Evolutionary conservation across 2,888 invertebrate genomes (phyloP).

Genomic region (Meteorus cinctellus): DNA sequence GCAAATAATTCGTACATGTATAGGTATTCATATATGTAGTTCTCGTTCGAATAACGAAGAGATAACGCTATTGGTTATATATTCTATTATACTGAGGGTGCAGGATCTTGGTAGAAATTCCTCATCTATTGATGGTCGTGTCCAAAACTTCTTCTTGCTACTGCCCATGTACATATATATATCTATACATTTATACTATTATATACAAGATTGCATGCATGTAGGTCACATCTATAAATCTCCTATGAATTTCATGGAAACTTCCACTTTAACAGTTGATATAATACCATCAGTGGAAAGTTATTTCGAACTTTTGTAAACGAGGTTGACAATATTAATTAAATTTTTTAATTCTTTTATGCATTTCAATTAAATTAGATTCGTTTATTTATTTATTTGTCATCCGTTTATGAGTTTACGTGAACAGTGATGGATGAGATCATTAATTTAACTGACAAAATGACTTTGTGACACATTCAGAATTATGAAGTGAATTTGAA

Average conservation of each 20-base stretch:
- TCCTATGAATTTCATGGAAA: slow-evolving; percentile 3
- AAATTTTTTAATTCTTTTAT: background rate
- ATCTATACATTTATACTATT: slow-evolving; percentile 17
- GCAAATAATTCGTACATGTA: slow-evolving; percentile 30
- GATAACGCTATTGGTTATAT: slow-evolving; percentile 8
- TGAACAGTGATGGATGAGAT: too few species aligned
- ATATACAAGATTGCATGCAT: slow-evolving; percentile 6
- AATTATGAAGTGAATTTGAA: too few species aligned
- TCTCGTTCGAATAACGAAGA: background rate
- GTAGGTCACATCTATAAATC: slow-evolving; percentile 14
- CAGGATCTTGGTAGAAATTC: slow-evolving; percentile 4
- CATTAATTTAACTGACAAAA: too few species aligned
- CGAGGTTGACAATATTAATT: background rate
- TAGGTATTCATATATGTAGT: background rate
- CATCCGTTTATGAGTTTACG: too few species aligned
- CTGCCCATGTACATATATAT: slow-evolving; percentile 5
- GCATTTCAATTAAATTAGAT: too few species aligned
- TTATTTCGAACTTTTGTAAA: background rate
- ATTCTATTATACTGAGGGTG: background rate
- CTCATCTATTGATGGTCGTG: slow-evolving; percentile 36
- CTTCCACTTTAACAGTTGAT: slow-evolving; percentile 21
- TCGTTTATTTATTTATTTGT: too few species aligned
- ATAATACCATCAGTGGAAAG: slow-evolving; percentile 6
- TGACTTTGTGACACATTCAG: too few species aligned
- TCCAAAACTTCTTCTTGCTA: slow-evolving; percentile 35